Evolutionary conservation across 1,140 invertebrate species (phyloP).

Genomic region (Acromyrmex heyeri): DNA sequence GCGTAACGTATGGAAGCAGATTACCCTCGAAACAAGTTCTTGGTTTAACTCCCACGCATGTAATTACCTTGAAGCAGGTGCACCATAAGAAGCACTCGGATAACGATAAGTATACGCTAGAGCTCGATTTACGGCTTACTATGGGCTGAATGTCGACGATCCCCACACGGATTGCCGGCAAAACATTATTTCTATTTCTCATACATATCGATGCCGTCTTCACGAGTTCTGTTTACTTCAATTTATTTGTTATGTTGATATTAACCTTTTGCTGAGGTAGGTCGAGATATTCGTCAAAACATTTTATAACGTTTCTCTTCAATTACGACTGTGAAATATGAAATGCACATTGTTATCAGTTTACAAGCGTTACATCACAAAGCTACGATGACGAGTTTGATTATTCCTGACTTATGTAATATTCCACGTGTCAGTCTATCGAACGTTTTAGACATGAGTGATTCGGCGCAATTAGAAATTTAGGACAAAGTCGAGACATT

Average conservation of each 20-base stretch:
- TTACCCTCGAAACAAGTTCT: conserved; percentile 81
- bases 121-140: conserved; percentile 50
- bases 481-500: conserved; percentile 31
- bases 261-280: not conserved
- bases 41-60: conserved; percentile 81
- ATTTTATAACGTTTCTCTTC: not conserved
- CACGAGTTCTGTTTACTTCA: not conserved
- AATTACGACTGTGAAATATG: not conserved
- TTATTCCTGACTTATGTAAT: conserved; percentile 30
- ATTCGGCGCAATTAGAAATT: conserved; percentile 37
- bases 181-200: conserved; percentile 1
- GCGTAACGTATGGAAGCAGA: conserved; percentile 79
- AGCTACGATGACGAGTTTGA: not conserved
- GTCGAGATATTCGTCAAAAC: not conserved
- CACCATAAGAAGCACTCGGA: conserved; percentile 42
- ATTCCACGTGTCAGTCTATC: not conserved
- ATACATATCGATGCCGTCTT: not conserved
- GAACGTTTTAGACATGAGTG: not conserved
- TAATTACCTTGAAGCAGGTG: conserved; percentile 79
- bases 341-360: conserved; percentile 23
- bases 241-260: no score
- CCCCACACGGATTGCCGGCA: not conserved
- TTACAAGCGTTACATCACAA: not conserved
- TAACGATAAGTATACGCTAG: conserved; percentile 67
- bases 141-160: conserved; percentile 51